These are phyloP conservation scores for Cynaeus angustus DNA, from an alignment of 2,888 invertebrate genomes.

Conservation along the genomic window DNA sequence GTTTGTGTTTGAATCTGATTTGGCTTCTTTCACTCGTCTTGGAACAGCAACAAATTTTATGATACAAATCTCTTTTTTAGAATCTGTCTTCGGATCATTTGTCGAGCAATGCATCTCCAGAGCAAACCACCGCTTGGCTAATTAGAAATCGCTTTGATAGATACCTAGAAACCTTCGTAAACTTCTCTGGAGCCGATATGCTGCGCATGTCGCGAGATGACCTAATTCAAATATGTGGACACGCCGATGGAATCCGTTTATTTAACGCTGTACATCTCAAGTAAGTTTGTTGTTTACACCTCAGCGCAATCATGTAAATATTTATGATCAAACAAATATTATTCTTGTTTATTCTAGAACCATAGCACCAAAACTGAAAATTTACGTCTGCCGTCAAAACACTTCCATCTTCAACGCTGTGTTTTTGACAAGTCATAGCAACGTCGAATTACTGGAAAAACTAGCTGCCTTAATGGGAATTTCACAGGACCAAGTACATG, in stretches of 20 bases:
- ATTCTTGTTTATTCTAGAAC: constrained; percentile 72
- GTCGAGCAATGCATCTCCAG: constrained; percentile 73
- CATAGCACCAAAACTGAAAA: constrained; percentile 84
- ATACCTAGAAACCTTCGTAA: constrained; percentile 84
- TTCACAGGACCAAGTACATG: constrained; percentile 68
- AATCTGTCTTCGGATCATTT: not conserved
- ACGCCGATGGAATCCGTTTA: constrained; percentile 94
- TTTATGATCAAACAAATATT: constrained; percentile 3
- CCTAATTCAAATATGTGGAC: constrained; percentile 94
- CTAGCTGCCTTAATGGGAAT: constrained; percentile 76
- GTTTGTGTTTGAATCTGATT: too few relatives aligned
- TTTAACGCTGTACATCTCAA: constrained; percentile 92
- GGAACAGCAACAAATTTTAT: too few relatives aligned
- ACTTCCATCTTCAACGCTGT: constrained; percentile 85
- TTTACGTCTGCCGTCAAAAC: constrained; percentile 85
- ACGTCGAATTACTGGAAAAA: constrained; percentile 79
- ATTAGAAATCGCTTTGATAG: constrained; percentile 84
- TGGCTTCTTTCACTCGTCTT: too few relatives aligned
- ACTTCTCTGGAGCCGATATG: constrained; percentile 92
- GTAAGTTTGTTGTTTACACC: constrained; percentile 72
- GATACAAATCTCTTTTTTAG: not conserved
- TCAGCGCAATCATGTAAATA: not conserved
- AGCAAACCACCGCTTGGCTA: constrained; percentile 88
- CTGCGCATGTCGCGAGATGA: constrained; percentile 92
- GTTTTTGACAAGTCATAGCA: constrained; percentile 82